phyloP scores from a whole-genome alignment of 2,797 vertebrate species.

The Luscinia luscinia region DNA sequence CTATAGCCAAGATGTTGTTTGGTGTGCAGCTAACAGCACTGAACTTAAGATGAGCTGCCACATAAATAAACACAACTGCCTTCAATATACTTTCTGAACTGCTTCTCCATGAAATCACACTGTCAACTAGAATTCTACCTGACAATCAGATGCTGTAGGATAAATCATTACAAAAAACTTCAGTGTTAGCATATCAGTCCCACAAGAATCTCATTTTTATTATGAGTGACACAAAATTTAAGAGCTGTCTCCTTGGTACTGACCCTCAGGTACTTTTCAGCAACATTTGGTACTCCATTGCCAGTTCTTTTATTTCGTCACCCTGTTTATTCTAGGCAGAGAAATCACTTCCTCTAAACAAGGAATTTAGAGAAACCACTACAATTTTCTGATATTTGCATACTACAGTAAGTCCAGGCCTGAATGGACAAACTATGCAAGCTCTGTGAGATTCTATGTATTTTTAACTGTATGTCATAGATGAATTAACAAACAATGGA shows the following conservation, averaged over 20 bases:
- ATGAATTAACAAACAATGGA: neutral
- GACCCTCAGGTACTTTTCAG: constrained; percentile 17
- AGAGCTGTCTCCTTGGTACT: neutral
- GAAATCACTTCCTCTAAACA: neutral
- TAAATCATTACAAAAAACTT: neutral
- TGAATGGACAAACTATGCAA: neutral
- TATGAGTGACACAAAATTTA: neutral
- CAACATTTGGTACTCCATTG: neutral
- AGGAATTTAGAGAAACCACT: neutral
- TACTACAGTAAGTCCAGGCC: neutral
- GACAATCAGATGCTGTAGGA: neutral
- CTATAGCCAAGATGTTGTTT: neutral
- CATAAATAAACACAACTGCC: neutral
- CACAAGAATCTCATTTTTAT: neutral
- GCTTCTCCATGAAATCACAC: neutral
- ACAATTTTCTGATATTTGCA: neutral
- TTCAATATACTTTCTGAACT: neutral
- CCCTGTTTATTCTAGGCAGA: constrained; percentile 7
- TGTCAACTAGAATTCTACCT: neutral
- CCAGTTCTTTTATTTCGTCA: constrained; percentile 31
- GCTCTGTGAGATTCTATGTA: neutral
- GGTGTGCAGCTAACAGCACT: neutral
- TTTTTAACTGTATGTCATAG: neutral
- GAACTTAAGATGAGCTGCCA: neutral
- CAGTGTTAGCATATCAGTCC: neutral